Base-by-base conservation (phyloP, 2,113 vertebrate species). In the Zingel zingel region DNA sequence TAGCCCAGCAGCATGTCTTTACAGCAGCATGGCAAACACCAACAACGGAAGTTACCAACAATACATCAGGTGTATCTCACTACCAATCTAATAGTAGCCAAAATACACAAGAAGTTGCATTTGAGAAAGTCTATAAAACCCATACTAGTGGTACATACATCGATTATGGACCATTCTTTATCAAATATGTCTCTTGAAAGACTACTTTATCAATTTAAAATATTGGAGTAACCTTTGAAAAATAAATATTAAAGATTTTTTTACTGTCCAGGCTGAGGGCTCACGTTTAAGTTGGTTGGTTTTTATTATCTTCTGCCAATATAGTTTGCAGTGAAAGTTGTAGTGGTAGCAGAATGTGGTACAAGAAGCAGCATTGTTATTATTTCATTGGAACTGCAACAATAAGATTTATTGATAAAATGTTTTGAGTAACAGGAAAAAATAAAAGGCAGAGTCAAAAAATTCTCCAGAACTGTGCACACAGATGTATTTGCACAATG, bases 401-500 rank as follows among this genome's bases (percentile, higher is more conserved):
- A 85, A 65, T 14, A 30, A n/a, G 19, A 51, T 19, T 59, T 14
- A 43, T 2, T 23, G 12, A 61, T 45, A 30, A 72, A 76, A 71
- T 14, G 7, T 19, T 78, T 39, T 25, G 48, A 65, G 67, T 57
- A 33, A 54, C 18, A 51, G 54, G 15, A 43, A 53, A 57, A 27
- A 47, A 58, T 47, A 23, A 73, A 64, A 69, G 3, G 15, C 27
- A 65, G 33, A 2, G 12, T 21, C 51, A 10, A 30, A 65, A 71
- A 57, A 6, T 13, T 43, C 51, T 63, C 6, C 77, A 71, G 16
- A 69, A 51, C 54, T 64, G 33, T 58, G 65, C 65, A 72, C 72
- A 72, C 78, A 75, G 56, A 85, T 65, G 66, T 65, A 82, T 83
- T 57, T 83, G 74, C 61, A 88, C 77, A 63, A 53, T 58, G 50